A percentile compares a stretch with the other conserved stretches of the same genome.
phyloP scores from a whole-genome alignment of 2,797 vertebrate species.

The Cyclopterus lumpus region DNA sequence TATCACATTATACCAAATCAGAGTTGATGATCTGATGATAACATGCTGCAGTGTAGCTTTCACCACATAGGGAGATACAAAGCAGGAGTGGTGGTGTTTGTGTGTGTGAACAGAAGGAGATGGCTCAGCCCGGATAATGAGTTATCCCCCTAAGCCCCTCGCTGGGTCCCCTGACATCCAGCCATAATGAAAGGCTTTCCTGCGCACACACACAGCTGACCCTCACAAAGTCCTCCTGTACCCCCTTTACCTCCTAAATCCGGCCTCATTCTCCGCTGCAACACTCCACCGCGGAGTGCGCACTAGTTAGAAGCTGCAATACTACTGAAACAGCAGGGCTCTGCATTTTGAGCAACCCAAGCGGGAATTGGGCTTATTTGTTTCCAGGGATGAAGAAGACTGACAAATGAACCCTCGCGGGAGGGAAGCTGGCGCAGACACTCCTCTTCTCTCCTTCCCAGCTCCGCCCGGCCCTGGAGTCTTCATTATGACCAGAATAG shows the following conservation, averaged over 20 bases:
- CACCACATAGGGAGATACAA: constrained; percentile 21
- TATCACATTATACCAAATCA: constrained; percentile 14
- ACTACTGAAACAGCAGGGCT: constrained; percentile 64
- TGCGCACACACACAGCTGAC: constrained; percentile 45
- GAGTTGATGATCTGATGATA: constrained; percentile 28
- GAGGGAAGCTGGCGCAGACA: constrained; percentile 62
- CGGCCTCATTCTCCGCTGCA: constrained; percentile 47
- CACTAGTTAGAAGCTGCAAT: constrained; percentile 53
- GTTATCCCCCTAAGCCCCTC: constrained; percentile 56
- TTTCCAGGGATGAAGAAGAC: constrained; percentile 83
- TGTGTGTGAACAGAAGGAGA: constrained; percentile 51
- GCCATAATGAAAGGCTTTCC: constrained; percentile 68
- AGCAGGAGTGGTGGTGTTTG: constrained; percentile 17
- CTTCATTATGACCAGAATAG: constrained; percentile 85
- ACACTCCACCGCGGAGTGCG: constrained; percentile 32
- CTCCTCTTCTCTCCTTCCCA: constrained; percentile 62
- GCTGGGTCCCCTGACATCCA: constrained; percentile 67
- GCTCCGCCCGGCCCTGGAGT: constrained; percentile 75
- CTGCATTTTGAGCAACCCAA: constrained; percentile 59
- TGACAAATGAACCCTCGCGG: constrained; percentile 81
- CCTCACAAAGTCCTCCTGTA: constrained; percentile 40
- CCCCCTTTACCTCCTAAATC: constrained; percentile 50
- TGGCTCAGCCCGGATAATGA: constrained; percentile 69
- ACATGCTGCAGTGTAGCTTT: constrained; percentile 31
- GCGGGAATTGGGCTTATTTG: constrained; percentile 80